A percentile compares a stretch with the other conserved stretches of the same genome.
Evolutionary conservation across 2,113 vertebrate genomes (phyloP).

Genomic region (Toxostoma redivivum): DNA sequence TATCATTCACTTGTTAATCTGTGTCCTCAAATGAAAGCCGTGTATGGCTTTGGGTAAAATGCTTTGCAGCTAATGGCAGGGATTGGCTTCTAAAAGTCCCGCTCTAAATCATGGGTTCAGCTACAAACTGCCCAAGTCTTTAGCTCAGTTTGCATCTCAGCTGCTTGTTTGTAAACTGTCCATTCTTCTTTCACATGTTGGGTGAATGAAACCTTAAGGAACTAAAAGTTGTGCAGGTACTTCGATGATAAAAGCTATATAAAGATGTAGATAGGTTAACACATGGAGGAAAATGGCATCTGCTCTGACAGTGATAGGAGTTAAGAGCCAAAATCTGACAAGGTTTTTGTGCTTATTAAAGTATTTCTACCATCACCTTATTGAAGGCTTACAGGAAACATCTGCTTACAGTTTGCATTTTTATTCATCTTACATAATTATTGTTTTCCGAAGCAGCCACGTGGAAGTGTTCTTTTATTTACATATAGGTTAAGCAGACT

Average conservation of each 20-base stretch:
- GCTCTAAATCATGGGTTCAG: neutral
- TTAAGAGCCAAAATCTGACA: neutral
- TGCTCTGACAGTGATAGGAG: neutral
- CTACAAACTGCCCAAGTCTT: neutral
- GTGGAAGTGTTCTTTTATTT: neutral
- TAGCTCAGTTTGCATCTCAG: neutral
- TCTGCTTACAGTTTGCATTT: neutral
- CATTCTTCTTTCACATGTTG: neutral
- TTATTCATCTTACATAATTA: neutral
- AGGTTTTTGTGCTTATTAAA: neutral
- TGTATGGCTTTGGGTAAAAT: neutral
- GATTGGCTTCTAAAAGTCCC: neutral
- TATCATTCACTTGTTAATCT: constrained; percentile 17
- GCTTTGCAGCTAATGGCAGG: neutral
- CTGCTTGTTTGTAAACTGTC: neutral
- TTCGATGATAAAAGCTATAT: neutral
- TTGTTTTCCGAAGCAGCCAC: neutral
- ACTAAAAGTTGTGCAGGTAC: neutral
- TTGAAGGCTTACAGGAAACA: neutral
- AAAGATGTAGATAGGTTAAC: neutral
- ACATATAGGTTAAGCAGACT: neutral
- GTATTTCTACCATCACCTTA: neutral
- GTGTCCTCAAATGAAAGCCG: neutral
- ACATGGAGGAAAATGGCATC: neutral
- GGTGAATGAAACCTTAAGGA: neutral